Percentiles rank a stretch among this genome's conserved stretches.
These are phyloP conservation scores for Biston stratarius DNA, from an alignment of 2,888 invertebrate genomes.

Conservation along the genomic window DNA sequence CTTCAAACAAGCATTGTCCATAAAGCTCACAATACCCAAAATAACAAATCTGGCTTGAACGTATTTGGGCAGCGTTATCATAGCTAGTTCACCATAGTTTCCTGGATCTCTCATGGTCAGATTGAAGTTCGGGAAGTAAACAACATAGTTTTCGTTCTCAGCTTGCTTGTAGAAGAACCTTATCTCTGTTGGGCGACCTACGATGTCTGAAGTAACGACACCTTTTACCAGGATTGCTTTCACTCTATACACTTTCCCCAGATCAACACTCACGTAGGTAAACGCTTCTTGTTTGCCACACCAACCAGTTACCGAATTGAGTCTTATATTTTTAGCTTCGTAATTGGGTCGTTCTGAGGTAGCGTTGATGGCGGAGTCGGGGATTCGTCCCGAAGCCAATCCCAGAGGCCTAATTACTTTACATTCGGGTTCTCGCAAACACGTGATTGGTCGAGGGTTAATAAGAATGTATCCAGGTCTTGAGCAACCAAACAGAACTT, in stretches of 20 bases:
- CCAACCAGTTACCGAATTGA: conserved; percentile 98
- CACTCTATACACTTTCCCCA: conserved; percentile 96
- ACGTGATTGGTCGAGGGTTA: conserved; percentile 95
- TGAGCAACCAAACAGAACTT: conserved; percentile 95
- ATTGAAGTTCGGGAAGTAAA: conserved; percentile 98
- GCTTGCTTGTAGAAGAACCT: conserved; percentile 98
- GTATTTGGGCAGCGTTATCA: conserved; percentile 97
- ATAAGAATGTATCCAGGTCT: conserved; percentile 97
- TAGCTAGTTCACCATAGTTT: conserved; percentile 97
- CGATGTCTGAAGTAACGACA: conserved; percentile 97
- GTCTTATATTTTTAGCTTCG: conserved; percentile 94
- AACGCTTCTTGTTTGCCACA: conserved; percentile 99
- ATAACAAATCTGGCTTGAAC: conserved; percentile 97
- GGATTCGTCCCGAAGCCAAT: conserved; percentile 95
- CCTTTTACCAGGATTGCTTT: conserved; percentile 97
- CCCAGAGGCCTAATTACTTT: conserved; percentile 96
- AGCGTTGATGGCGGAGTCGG: conserved; percentile 97
- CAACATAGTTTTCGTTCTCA: conserved; percentile 97
- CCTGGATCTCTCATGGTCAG: conserved; percentile 98
- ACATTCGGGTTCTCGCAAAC: conserved; percentile 97
- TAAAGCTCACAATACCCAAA: conserved; percentile 97
- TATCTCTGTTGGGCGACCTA: conserved; percentile 98
- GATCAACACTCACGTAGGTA: conserved; percentile 97
- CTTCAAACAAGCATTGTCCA: conserved; percentile 98
- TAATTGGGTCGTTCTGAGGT: conserved; percentile 97